Evolutionary conservation across 2,888 invertebrate species (phyloP), one percentile per base, ranked within the genome.

Genomic region (Folsomia manolachei): DNA sequence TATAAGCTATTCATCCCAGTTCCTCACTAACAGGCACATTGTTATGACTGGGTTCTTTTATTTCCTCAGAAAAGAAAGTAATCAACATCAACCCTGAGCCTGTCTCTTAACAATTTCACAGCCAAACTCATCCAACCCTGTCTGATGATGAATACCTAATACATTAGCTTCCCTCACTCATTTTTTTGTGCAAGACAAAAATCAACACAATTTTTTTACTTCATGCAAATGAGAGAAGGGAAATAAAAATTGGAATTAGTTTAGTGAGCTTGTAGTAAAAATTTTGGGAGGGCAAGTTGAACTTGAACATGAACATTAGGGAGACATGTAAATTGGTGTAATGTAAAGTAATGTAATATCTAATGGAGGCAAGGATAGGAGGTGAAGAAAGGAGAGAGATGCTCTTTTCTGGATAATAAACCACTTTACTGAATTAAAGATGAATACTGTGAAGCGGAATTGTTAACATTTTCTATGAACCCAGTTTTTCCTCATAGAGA

Each of bases 401-500:
- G 14, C 7, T 39, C 7, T 4, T 39, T 4, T 4, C 4, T 39
- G 39, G 66, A 72, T 63, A 76, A 78, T 76, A 78, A 78, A 78
- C 76, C 78, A 78, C 78, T 78, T 78, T 73, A 72, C 68, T 78
- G 76, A 78, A 78, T 78, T 78, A 78, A 74, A 74, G 71, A 78
- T 76, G 78, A 76, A 76, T 75, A 66, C 27, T 18, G n/a, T n/a
- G n/a, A n/a, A n/a, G n/a, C n/a, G n/a, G n/a, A n/a, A n/a, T n/a
- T n/a, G n/a, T n/a, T n/a, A n/a, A n/a, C n/a, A n/a, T n/a, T n/a
- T n/a, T n/a, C n/a, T n/a, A n/a, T n/a, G n/a, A n/a, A n/a, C n/a
- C n/a, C n/a, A n/a, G n/a, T n/a, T n/a, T n/a, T n/a, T n/a, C n/a
- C n/a, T n/a, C n/a, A n/a, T n/a, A n/a, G n/a, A n/a, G n/a, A n/a